phyloP scores from a whole-genome alignment of 2,888 invertebrate genomes.

The Brenthis hecate region DNA sequence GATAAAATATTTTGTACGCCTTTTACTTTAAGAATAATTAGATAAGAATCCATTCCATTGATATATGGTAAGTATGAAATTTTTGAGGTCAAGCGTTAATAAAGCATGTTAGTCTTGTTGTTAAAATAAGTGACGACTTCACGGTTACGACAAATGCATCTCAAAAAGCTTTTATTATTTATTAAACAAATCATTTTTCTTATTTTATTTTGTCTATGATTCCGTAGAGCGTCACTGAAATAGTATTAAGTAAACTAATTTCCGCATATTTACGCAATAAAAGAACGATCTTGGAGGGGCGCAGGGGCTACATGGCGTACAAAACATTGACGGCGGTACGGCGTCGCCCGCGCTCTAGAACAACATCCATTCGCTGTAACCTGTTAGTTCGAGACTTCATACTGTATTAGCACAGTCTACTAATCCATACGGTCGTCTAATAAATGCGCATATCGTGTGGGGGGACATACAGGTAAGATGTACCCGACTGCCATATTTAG shows the following conservation, averaged over 20 bases:
- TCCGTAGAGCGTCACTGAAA: constrained; percentile 12
- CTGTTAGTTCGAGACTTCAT: constrained; percentile 44
- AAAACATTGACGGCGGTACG: constrained; percentile 74
- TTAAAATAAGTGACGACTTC: constrained; percentile 4
- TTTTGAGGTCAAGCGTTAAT: constrained; percentile 5
- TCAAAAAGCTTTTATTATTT: not conserved
- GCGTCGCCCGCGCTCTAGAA: constrained; percentile 71
- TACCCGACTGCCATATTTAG: no score
- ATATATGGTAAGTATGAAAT: not conserved
- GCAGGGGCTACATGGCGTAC: constrained; percentile 74
- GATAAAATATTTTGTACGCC: constrained; percentile 7
- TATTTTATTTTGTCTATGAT: not conserved
- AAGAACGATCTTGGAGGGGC: constrained; percentile 70
- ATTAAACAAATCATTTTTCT: not conserved
- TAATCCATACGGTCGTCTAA: no score
- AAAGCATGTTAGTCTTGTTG: constrained; percentile 4
- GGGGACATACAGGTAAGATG: no score
- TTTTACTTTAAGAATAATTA: not conserved
- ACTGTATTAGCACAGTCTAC: not conserved
- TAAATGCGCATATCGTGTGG: no score
- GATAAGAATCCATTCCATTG: not conserved
- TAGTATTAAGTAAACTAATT: constrained; percentile 23
- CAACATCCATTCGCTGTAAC: constrained; percentile 54
- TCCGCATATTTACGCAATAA: constrained; percentile 78
- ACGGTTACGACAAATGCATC: not conserved